phyloP scores from a whole-genome alignment of 2,113 vertebrate species.

The Cercopithecus mona region DNA sequence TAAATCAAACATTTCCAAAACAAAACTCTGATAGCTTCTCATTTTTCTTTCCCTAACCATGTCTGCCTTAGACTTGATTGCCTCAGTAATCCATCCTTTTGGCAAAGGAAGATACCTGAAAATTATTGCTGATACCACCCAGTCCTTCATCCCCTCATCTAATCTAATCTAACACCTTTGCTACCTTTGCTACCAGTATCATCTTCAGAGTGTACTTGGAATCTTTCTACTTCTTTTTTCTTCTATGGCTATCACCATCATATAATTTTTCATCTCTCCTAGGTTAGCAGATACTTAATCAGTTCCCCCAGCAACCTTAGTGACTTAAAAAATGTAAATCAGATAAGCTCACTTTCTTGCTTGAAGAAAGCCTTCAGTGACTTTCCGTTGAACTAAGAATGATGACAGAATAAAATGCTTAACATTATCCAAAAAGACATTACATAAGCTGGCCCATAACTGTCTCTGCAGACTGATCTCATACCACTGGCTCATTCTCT shows the following conservation, averaged over 20 bases:
- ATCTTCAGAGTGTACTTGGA: neutral
- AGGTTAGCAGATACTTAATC: neutral
- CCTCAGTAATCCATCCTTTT: neutral
- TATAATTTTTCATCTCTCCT: neutral
- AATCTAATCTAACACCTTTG: neutral
- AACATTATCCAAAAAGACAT: neutral
- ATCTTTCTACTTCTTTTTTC: neutral
- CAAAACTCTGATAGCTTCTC: neutral
- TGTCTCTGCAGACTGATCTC: neutral
- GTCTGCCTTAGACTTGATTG: neutral
- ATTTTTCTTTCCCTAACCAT: neutral
- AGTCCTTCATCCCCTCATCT: neutral
- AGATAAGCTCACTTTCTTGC: neutral
- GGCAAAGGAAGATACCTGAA: neutral
- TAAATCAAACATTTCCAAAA: neutral
- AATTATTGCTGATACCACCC: neutral
- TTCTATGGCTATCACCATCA: neutral
- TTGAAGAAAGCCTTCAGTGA: neutral
- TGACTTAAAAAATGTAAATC: neutral
- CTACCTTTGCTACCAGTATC: neutral
- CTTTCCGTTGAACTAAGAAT: neutral
- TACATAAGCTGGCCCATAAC: neutral
- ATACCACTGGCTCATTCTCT: neutral
- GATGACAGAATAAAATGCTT: neutral
- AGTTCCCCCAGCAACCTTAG: neutral